These are phyloP conservation scores for Pseudonaja textilis DNA, from an alignment of 2,113 vertebrate species.

Conservation along the genomic window DNA sequence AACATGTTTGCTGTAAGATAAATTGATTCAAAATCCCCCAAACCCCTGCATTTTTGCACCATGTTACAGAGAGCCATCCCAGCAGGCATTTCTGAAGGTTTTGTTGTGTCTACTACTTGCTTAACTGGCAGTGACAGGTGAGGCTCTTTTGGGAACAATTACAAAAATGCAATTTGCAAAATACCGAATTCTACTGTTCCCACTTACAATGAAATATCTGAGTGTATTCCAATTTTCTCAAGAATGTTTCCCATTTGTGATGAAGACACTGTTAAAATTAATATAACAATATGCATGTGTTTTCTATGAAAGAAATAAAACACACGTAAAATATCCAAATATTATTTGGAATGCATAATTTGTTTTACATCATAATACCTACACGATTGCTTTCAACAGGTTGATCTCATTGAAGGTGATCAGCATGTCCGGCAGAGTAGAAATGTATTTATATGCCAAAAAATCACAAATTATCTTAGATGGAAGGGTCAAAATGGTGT, in stretches of 20 bases:
- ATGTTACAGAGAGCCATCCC: slow-evolving; percentile 22
- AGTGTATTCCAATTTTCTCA: slow-evolving; percentile 28
- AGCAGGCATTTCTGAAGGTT: slow-evolving; percentile 37
- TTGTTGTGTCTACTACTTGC: slow-evolving; percentile 46
- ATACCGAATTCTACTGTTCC: slow-evolving; percentile 37
- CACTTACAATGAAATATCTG: slow-evolving; percentile 37
- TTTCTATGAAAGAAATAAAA: not conserved
- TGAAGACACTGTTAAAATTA: slow-evolving; percentile 1
- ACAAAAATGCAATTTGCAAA: slow-evolving; percentile 24
- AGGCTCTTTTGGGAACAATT: slow-evolving; percentile 34
- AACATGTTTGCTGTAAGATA: slow-evolving; percentile 32
- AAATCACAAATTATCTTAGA: not conserved
- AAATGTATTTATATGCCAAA: not conserved
- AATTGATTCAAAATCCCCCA: slow-evolving; percentile 54
- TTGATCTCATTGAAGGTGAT: not conserved
- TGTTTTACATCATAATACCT: not conserved
- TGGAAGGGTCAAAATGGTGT: not conserved
- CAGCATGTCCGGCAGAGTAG: not conserved
- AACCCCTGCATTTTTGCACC: slow-evolving; percentile 38
- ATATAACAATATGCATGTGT: slow-evolving; percentile 20
- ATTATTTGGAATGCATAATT: not conserved
- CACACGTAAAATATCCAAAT: slow-evolving; percentile 8
- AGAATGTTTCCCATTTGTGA: slow-evolving; percentile 5
- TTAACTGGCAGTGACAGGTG: slow-evolving; percentile 39
- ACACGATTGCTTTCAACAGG: not conserved